These are phyloP conservation scores for Thecophora atra DNA, from an alignment of 2,888 invertebrate species.

Conservation along the genomic window DNA sequence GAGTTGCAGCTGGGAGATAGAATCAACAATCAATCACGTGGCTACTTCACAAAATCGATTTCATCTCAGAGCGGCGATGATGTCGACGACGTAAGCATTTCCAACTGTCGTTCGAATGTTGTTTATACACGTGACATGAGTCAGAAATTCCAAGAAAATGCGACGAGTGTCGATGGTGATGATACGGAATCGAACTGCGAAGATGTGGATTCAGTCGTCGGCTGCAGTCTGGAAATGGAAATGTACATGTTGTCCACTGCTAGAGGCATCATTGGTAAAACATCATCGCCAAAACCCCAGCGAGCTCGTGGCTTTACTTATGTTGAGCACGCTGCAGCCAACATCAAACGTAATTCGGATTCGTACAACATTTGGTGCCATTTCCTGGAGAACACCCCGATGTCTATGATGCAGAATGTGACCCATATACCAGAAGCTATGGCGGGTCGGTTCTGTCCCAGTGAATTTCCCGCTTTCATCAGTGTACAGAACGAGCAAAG, in stretches of 20 bases:
- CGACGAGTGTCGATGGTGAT: background rate
- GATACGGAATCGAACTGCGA: constrained; percentile 15
- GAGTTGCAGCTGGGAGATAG: constrained; percentile 42
- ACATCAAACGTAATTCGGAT: constrained; percentile 40
- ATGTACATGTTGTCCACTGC: constrained; percentile 60
- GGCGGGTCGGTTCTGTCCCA: constrained; percentile 58
- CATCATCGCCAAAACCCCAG: constrained; percentile 58
- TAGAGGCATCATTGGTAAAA: constrained; percentile 57
- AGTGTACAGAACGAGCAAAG: constrained; percentile 54
- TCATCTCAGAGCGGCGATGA: constrained; percentile 14
- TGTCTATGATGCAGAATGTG: constrained; percentile 55
- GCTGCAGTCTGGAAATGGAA: constrained; percentile 59
- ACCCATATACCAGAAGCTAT: constrained; percentile 59
- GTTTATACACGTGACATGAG: constrained; percentile 41
- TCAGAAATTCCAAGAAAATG: background rate
- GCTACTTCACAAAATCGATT: constrained; percentile 48
- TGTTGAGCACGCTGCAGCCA: constrained; percentile 16
- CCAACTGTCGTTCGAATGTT: constrained; percentile 15
- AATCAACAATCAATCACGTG: constrained; percentile 47
- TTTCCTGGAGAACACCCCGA: constrained; percentile 55
- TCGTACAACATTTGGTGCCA: constrained; percentile 57
- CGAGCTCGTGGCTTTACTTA: constrained; percentile 43
- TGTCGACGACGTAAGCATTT: constrained; percentile 11
- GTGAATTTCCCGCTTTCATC: constrained; percentile 55
- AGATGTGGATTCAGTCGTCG: background rate